A percentile compares a stretch with the other conserved stretches of the same genome.
phyloP scores from a whole-genome alignment of 2,797 vertebrate species.

The Clarias fuscus region DNA sequence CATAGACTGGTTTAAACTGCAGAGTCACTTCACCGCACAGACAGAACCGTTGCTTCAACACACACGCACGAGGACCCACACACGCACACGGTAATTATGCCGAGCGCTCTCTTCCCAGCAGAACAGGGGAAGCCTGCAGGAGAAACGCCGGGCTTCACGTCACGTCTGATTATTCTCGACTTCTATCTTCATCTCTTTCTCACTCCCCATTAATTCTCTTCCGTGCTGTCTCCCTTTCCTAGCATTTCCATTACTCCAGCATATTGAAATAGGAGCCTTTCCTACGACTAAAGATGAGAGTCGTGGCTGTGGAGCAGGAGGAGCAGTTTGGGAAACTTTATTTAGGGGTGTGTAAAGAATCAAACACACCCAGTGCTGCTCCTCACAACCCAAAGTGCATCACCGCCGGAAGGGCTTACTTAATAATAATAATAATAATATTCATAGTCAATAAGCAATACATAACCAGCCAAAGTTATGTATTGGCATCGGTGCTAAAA shows the following conservation, averaged over 20 bases:
- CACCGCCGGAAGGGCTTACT: no score
- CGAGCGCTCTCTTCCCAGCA: not conserved
- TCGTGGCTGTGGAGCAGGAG: not conserved
- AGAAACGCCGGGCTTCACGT: conserved; percentile 9
- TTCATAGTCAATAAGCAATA: no score
- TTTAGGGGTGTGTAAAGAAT: not conserved
- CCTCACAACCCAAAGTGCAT: no score
- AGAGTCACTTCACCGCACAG: conserved; percentile 6
- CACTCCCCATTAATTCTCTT: conserved; percentile 26
- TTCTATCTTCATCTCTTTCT: conserved; percentile 19
- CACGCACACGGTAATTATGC: conserved; percentile 8
- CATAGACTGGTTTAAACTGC: conserved; percentile 10
- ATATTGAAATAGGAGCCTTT: conserved; percentile 12
- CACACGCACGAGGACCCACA: not conserved
- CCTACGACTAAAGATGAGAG: not conserved
- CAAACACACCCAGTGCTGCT: not conserved
- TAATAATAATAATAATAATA: no score
- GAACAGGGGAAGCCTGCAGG: conserved; percentile 20
- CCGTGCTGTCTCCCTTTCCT: not conserved
- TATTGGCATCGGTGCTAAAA: no score
- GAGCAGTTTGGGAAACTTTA: not conserved
- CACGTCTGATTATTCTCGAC: conserved; percentile 21
- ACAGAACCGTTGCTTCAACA: not conserved
- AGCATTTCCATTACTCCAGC: conserved; percentile 8
- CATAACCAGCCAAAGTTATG: no score